Percentiles rank a stretch among this genome's conserved stretches.
phyloP scores from a whole-genome alignment of 2,888 invertebrate species.

The Desoria tigrina region DNA sequence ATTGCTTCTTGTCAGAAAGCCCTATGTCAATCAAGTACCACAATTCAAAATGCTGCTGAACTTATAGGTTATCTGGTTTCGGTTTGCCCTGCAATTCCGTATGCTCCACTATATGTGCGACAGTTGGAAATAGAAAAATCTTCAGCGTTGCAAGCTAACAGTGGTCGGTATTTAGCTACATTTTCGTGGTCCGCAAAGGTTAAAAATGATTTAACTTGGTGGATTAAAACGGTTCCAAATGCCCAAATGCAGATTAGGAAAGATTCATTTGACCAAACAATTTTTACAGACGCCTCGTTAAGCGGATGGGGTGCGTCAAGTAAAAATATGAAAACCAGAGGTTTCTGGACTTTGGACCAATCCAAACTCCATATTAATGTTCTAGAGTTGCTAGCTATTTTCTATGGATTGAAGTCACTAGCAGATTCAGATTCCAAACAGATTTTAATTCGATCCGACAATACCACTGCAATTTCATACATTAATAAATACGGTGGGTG shows the following conservation, averaged over 20 bases:
- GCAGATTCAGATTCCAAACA: conserved; percentile 12
- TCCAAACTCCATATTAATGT: conserved; percentile 20
- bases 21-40: background rate
- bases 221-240: conserved; percentile 6
- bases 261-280: conserved; percentile 14
- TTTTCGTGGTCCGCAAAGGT: background rate
- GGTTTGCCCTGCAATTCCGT: conserved; percentile 21
- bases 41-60: conserved; percentile 6
- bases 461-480: conserved; percentile 31
- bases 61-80: conserved; percentile 25
- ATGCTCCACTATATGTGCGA: conserved; percentile 23
- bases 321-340: background rate
- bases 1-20: background rate
- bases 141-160: background rate
- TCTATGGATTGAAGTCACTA: conserved; percentile 1
- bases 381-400: conserved; percentile 28
- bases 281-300: conserved; percentile 28
- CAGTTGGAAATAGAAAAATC: conserved; percentile 26
- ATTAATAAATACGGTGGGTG: conserved; percentile 34
- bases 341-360: conserved; percentile 24
- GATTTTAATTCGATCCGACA: conserved; percentile 28
- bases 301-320: conserved; percentile 29
- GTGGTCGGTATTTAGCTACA: background rate
- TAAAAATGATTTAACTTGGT: conserved; percentile 21
- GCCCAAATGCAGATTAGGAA: conserved; percentile 6